Percentiles rank a stretch among this genome's conserved stretches.
Evolutionary conservation across 2,888 invertebrate genomes (phyloP).

Genomic region (Rhaphigaster nebulosa): DNA sequence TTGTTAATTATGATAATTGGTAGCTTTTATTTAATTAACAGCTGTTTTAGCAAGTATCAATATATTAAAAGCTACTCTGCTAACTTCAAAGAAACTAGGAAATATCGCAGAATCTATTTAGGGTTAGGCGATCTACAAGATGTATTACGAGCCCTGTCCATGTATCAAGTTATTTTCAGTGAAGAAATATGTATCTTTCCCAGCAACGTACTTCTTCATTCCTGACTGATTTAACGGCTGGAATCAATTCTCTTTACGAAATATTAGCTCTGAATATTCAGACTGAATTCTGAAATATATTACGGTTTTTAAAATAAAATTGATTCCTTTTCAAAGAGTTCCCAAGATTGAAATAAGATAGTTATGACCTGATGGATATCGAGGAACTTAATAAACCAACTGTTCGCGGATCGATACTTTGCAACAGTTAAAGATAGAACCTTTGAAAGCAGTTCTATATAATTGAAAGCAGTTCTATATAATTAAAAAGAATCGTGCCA

Average conservation of each 20-base stretch:
- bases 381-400: not conserved
- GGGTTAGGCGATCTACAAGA: not conserved
- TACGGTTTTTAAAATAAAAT: not conserved
- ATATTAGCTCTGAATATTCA: not conserved
- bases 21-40: too few relatives aligned
- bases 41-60: not conserved
- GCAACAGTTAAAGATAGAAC: not conserved
- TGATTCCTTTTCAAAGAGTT: not conserved
- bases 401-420: not conserved
- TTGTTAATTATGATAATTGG: too few relatives aligned
- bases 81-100: conserved; percentile 21
- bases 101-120: not conserved
- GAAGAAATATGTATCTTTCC: not conserved
- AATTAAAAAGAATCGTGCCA: not conserved
- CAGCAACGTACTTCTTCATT: not conserved
- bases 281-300: not conserved
- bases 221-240: conserved; percentile 14
- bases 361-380: not conserved
- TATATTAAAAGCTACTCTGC: too few relatives aligned
- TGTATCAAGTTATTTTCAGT: conserved; percentile 10
- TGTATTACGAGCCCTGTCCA: conserved; percentile 7
- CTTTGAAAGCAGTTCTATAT: not conserved
- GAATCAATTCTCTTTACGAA: conserved; percentile 23
- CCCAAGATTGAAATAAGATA: not conserved
- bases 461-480: not conserved